Evolutionary conservation across 2,797 vertebrate genomes (phyloP).

Genomic region (Alectoris magna): DNA sequence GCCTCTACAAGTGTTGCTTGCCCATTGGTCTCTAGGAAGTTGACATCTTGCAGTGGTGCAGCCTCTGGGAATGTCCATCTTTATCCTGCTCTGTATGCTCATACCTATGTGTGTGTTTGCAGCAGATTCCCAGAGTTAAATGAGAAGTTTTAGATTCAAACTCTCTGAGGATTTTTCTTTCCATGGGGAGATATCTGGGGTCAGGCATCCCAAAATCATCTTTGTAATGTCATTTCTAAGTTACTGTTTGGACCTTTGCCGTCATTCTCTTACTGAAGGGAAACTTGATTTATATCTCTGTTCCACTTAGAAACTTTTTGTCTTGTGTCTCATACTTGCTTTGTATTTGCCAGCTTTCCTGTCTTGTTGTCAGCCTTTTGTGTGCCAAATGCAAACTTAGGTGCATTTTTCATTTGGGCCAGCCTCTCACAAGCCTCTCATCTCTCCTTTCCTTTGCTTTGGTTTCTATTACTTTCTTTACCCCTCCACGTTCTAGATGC

Average conservation of each 20-base stretch:
- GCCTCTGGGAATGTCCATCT: background rate
- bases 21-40: background rate
- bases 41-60: background rate
- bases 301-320: background rate
- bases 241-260: background rate
- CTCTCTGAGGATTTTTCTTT: background rate
- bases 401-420: background rate
- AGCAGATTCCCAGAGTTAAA: background rate
- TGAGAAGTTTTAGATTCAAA: background rate
- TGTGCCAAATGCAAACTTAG: background rate
- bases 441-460: background rate
- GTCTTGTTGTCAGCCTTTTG: background rate
- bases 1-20: background rate
- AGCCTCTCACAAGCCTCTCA: background rate
- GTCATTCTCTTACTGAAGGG: background rate
- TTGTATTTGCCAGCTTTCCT: background rate
- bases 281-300: background rate
- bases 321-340: background rate
- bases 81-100: background rate
- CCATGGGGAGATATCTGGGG: background rate
- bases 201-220: background rate
- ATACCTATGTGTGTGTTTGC: background rate
- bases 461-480: background rate
- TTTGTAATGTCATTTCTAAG: background rate
- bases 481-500: background rate